phyloP scores from a whole-genome alignment of 2,113 vertebrate genomes.

The Bos indicus region DNA sequence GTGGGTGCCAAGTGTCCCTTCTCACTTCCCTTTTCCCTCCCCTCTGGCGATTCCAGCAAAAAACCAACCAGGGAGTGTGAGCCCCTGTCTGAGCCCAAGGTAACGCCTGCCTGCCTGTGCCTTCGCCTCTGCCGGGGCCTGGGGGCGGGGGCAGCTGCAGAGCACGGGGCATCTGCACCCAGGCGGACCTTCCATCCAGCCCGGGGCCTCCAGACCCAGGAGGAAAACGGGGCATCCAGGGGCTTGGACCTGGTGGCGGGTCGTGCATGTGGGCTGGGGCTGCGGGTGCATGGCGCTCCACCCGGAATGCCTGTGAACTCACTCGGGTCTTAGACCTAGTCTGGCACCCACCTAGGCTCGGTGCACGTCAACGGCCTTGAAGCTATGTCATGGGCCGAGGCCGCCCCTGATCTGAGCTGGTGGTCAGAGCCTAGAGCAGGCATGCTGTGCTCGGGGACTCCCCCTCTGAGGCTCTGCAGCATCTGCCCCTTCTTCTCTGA shows the following conservation, averaged over 20 bases:
- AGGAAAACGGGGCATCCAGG: background rate
- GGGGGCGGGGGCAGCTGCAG: conserved; percentile 52
- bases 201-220: background rate
- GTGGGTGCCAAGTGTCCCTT: conserved; percentile 45
- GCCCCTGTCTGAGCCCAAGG: conserved; percentile 86
- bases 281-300: conserved; percentile 66
- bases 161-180: background rate
- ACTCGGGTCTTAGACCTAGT: background rate
- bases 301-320: conserved; percentile 47
- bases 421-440: background rate
- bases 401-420: background rate
- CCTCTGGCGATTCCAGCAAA: conserved; percentile 82
- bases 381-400: background rate
- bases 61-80: conserved; percentile 86
- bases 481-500: background rate
- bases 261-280: conserved; percentile 54
- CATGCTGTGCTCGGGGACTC: background rate
- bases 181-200: background rate
- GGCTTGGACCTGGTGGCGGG: background rate
- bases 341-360: background rate
- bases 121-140: conserved; percentile 36
- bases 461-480: background rate
- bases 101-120: conserved; percentile 77
- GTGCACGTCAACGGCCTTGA: background rate
- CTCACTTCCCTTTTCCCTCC: conserved; percentile 74